Evolutionary conservation across 2,113 vertebrate genomes (phyloP).

Genomic region (Bubo blakistoni): DNA sequence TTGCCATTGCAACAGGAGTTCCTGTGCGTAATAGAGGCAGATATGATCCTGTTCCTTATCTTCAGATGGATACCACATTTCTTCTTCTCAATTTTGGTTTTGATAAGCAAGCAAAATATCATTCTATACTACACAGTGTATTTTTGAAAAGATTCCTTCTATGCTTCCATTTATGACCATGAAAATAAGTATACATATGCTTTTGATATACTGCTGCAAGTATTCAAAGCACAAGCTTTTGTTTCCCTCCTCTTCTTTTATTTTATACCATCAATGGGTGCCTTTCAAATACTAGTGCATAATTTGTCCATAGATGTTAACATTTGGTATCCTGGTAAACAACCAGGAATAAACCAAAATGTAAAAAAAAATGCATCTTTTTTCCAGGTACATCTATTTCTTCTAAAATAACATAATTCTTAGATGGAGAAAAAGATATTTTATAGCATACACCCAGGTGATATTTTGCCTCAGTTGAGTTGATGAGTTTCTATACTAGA

Average conservation of each 20-base stretch:
- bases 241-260: background rate
- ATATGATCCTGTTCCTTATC: background rate
- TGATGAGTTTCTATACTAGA: background rate
- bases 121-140: background rate
- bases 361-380: background rate
- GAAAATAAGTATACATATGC: background rate
- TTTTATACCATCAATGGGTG: background rate
- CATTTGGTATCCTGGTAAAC: background rate
- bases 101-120: background rate
- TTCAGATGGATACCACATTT: background rate
- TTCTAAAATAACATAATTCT: background rate
- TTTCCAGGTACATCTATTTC: background rate
- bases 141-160: background rate
- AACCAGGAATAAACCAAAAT: background rate
- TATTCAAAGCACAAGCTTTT: background rate
- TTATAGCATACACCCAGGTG: background rate
- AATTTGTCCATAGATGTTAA: background rate
- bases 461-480: background rate
- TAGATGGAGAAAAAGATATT: background rate
- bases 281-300: background rate
- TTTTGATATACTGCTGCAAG: background rate
- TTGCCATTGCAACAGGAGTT: background rate
- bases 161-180: background rate
- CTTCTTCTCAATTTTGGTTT: background rate
- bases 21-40: background rate